Evolutionary conservation across 2,888 invertebrate species (phyloP).

Genomic region (Thereva nobilitata): DNA sequence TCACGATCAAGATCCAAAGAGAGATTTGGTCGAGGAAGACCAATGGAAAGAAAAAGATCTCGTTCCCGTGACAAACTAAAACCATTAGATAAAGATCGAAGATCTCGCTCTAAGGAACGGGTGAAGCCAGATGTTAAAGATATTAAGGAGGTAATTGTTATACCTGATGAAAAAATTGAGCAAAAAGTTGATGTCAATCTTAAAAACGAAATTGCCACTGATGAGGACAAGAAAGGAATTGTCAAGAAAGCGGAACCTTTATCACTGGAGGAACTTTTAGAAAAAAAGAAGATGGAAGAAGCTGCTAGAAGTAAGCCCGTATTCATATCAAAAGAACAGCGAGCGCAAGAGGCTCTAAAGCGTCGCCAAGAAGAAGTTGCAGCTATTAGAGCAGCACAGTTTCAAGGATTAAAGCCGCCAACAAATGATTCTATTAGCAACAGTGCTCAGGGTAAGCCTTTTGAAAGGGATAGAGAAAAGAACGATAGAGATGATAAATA

Average conservation of each 20-base stretch:
- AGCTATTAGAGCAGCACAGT: constrained; percentile 71
- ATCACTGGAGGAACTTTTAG: constrained; percentile 92
- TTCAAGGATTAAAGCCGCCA: constrained; percentile 39
- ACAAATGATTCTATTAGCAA: constrained; percentile 1
- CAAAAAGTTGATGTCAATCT: constrained; percentile 46
- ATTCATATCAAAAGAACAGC: constrained; percentile 94
- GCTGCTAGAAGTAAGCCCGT: constrained; percentile 94
- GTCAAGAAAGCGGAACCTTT: constrained; percentile 74
- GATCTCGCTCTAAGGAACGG: constrained; percentile 49
- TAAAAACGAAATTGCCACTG: too few species aligned
- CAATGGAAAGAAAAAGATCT: background rate
- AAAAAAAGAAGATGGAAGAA: constrained; percentile 95
- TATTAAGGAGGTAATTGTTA: background rate
- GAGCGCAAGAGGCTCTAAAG: constrained; percentile 86
- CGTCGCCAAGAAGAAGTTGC: constrained; percentile 88
- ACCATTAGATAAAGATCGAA: constrained; percentile 46
- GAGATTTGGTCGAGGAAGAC: constrained; percentile 36
- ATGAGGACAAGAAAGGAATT: constrained; percentile 48
- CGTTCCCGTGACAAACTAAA: constrained; percentile 8
- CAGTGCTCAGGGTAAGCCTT: background rate
- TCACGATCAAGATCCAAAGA: constrained; percentile 51
- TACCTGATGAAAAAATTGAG: constrained; percentile 48
- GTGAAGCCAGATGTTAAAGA: constrained; percentile 47
- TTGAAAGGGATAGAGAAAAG: constrained; percentile 7
- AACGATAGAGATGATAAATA: constrained; percentile 59